Evolutionary conservation across 2,113 vertebrate genomes (phyloP), one percentile per base, ranked within the genome.

Genomic region (Ceratotherium simum): DNA sequence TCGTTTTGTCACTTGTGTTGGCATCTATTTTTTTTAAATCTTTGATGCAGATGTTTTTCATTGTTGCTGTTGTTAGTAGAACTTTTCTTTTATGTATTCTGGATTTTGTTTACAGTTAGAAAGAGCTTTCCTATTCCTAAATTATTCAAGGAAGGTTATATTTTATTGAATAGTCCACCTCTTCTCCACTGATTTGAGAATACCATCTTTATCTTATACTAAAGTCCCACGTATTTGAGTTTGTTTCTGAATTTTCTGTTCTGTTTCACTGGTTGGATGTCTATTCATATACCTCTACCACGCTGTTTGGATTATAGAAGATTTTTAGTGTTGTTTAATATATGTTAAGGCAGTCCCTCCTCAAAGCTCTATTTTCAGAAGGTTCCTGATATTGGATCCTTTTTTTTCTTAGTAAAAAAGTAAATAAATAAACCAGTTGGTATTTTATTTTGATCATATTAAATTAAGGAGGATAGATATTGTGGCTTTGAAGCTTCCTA

Each of bases 271-370:
- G 56, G n/a, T 36, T 89, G 9, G 27, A 1, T 64, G 31, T 92
- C 42, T 90, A 3, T 84, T 84, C 10, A 62, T 27, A 70, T 6
- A 65, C 29, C 5, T 84, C 58, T 75, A 16, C 25, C 25, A 46
- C 18, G 62, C 25, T 64, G 13, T 92, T 79, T 70, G 36, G 18
- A 85, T 72, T 73, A 51, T 9, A 76, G 70, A 75, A 56, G 13
- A 54, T 51, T 89, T 95, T 84, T 90, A 85, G 70, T 73, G 58
- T 69, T 85, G 17, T 51, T 93, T 92, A 76, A 39, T 94, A 25
- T 58, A 17, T 93, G 8, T 75, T 73, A 90, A 31, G 29, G 23
- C 60, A 93, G 0, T 90, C 36, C 3, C 18, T 82, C 51, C 31
- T 92, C 33, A 79, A 36, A 95, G 23, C 25, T 91, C 14, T 82